These are phyloP conservation scores for Patella pellucida DNA, from an alignment of 2,888 invertebrate genomes.

Conservation along the genomic window DNA sequence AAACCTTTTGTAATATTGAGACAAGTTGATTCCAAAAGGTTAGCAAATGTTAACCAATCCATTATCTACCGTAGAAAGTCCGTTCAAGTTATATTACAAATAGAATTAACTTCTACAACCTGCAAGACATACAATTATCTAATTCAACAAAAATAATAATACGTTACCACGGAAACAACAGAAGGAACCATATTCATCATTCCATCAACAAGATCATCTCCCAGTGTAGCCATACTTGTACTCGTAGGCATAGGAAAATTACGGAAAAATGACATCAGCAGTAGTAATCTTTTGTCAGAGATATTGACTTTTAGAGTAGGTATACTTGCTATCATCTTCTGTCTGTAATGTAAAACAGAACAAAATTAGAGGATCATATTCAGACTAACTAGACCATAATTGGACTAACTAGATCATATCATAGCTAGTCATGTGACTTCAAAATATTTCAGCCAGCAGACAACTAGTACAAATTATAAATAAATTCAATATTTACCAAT, in stretches of 20 bases:
- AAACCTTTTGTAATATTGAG: too few relatives aligned
- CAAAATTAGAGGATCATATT: too few relatives aligned
- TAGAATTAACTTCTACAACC: background rate
- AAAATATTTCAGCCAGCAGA: too few relatives aligned
- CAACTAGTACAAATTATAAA: too few relatives aligned
- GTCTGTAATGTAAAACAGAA: conserved; percentile 72
- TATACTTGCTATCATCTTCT: conserved; percentile 82
- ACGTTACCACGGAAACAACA: conserved; percentile 24
- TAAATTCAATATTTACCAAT: too few relatives aligned
- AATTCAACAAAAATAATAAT: background rate
- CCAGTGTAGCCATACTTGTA: conserved; percentile 57
- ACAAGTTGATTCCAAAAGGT: too few relatives aligned
- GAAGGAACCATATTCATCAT: conserved; percentile 12
- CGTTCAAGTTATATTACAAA: background rate
- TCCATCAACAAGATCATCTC: conserved; percentile 62
- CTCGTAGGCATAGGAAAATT: conserved; percentile 73
- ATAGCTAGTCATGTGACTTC: too few relatives aligned
- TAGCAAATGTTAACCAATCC: too few relatives aligned
- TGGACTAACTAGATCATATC: too few relatives aligned
- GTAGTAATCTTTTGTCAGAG: conserved; percentile 80
- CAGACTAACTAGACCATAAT: too few relatives aligned
- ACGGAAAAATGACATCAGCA: conserved; percentile 78
- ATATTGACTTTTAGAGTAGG: conserved; percentile 82
- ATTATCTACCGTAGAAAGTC: background rate
- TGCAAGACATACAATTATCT: too few relatives aligned